Base-by-base conservation (phyloP, 2,113 vertebrate species). In the Varanus salvator region DNA sequence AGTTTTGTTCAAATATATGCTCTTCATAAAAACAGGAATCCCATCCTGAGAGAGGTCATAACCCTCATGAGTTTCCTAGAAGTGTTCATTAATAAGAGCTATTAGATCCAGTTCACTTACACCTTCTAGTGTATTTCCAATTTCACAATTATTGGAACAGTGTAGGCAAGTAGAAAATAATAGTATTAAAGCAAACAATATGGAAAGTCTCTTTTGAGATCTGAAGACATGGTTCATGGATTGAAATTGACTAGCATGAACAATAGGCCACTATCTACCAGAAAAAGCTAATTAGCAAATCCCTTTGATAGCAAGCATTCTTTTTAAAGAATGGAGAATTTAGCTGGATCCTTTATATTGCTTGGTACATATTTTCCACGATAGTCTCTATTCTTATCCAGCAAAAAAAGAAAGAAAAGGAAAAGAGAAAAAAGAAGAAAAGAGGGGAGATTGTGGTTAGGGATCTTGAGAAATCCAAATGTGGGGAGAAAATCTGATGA, bases 131-230 rank as follows among this genome's bases (percentile, higher is more conserved):
- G 19, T 93, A 94, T 91, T 90, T 72, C 91, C 82, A 94, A 91
- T 92, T 96, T 95, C 87, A 89, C 90, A 94, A 93, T 92, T 96
- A 94, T 90, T 93, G 88, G 81, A 95, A 90, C 6, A 78, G 88
- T 38, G 76, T 8, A 93, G 84, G 82, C 93, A 71, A 87, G 68
- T 91, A 89, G 87, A 95, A 95, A 69, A 85, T 92, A 96, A 95
- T 52, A 88, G 57, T 82, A 90, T 90, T 93, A 82, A 94, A 93
- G 75, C 23, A 93, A 91, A 93, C 71, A 93, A 93, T 74, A 64
- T 92, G 80, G 88, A 92, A 88, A 84, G 14, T 19, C 0, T 19
- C 85, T 48, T 88, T 95, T 68, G 69, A 74, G 76, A 93, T 91
- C 86, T 92, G 88, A 93, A 91, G 48, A 71, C 87, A 91, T 50